Evolutionary conservation across 2,888 invertebrate species (phyloP).

Genomic region (Lasioglossum calceatum): DNA sequence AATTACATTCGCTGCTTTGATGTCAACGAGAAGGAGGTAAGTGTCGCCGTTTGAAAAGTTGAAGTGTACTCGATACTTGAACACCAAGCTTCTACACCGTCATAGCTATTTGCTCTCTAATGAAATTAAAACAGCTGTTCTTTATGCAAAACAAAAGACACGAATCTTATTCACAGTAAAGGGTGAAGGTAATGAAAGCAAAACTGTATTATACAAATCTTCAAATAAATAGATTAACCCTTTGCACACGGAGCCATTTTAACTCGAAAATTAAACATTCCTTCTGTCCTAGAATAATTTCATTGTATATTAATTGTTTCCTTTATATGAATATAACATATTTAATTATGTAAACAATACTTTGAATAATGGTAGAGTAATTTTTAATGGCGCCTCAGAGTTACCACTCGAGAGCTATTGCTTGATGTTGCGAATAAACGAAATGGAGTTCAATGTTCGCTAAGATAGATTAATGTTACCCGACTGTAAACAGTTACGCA

Average conservation of each 20-base stretch:
- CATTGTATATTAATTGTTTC: too few species aligned
- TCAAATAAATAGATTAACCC: neutral
- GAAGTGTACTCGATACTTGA: neutral
- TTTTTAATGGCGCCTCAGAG: too few species aligned
- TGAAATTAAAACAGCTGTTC: neutral
- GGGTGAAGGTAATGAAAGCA: neutral
- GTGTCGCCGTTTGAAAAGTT: neutral
- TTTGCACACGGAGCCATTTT: too few species aligned
- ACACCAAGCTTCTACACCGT: neutral
- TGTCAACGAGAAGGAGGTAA: neutral
- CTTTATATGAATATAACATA: too few species aligned
- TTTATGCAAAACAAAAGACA: neutral
- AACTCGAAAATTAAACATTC: too few species aligned
- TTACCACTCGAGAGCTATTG: too few species aligned
- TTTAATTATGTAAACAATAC: too few species aligned
- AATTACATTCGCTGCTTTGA: conserved; percentile 4
- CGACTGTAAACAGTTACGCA: neutral
- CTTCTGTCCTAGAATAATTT: too few species aligned
- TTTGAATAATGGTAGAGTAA: too few species aligned
- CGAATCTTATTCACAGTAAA: neutral
- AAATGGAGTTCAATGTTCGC: neutral
- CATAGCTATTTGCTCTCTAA: neutral
- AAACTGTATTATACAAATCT: neutral
- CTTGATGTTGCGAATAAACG: too few species aligned
- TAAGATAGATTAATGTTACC: neutral